Base-by-base conservation (phyloP, 2,113 vertebrate genomes). In the Channa maculata region DNA sequence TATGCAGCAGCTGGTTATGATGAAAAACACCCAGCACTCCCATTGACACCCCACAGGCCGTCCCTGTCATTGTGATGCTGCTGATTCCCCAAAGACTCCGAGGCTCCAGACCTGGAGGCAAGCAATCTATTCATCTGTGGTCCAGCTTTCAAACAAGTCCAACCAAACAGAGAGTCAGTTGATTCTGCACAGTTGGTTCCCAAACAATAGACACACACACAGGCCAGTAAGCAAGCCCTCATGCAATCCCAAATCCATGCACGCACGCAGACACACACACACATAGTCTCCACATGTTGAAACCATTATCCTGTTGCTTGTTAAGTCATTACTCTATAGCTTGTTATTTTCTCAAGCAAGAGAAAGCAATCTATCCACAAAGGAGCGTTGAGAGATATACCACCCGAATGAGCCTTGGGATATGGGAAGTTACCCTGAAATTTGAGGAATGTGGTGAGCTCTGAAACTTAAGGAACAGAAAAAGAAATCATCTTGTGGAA, bases 281-380 rank as follows among this genome's bases (percentile, higher is more conserved):
- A 71, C 86, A 61, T 77, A 82, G 76, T 45, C 53, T 59, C 70
- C 91, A 91, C 92, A 93, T 93, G 92, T 51, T 92, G 92, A 93
- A 93, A 87, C 87, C 88, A 93, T 94, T 93, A 93, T 91, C 89
- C 89, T 87, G 86, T 89, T 91, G 93, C 90, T 92, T 90, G 90
- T 92, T 94, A 93, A 93, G 92, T 91, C 90, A 92, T 94, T 93
- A 93, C 90, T 91, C 90, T 86, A 78, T 89, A 86, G 89, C 91
- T 92, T 90, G 89, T 92, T 93, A 91, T 92, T 94, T 92, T 94
- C 92, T 86, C 91, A 92, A 91, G 88, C 89, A 84, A 89, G 87
- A 94, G 89, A 94, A 91, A 91, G 88, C 87, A 89, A 90, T 91
- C 90, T 86, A 85, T 92, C 87, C 87, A 86, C 87, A 85, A 89